Conservation (phyloP, 1,140 invertebrate species). For the Coboldia fuscipes region DNA sequence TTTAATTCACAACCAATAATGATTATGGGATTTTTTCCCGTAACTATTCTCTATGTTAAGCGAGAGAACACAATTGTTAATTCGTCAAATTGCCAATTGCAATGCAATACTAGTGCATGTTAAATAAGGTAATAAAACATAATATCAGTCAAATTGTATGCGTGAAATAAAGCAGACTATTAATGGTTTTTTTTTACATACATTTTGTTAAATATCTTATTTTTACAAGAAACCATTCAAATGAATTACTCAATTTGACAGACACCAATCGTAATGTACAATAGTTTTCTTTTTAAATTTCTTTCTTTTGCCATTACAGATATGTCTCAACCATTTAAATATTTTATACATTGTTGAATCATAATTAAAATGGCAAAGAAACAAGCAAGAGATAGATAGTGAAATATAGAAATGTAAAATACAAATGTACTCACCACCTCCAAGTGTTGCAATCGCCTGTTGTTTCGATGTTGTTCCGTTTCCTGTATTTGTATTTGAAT, state of each 20-base stretch:
- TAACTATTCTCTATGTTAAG: too few relatives aligned
- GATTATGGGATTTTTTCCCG: too few relatives aligned
- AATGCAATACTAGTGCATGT: too few relatives aligned
- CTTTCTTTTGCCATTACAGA: neutral
- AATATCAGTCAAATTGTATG: too few relatives aligned
- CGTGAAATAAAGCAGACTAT: neutral
- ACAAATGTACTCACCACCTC: conserved; percentile 34
- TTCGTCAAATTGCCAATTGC: too few relatives aligned
- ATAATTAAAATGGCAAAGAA: neutral
- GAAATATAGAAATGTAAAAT: neutral
- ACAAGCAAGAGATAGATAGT: neutral
- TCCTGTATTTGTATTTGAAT: conserved; percentile 17
- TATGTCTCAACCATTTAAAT: neutral
- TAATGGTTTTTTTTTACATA: neutral
- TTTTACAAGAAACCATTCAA: too few relatives aligned
- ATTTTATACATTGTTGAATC: neutral
- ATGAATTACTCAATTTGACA: neutral
- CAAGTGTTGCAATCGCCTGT: conserved; percentile 28
- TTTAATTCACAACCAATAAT: too few relatives aligned
- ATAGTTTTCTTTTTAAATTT: neutral
- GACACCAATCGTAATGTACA: neutral
- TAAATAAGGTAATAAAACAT: too few relatives aligned
- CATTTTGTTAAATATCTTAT: too few relatives aligned
- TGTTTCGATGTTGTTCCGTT: conserved; percentile 18
- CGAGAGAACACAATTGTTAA: too few relatives aligned